Base-by-base conservation (phyloP, 2,797 vertebrate species). In the Trichosurus vulpecula region DNA sequence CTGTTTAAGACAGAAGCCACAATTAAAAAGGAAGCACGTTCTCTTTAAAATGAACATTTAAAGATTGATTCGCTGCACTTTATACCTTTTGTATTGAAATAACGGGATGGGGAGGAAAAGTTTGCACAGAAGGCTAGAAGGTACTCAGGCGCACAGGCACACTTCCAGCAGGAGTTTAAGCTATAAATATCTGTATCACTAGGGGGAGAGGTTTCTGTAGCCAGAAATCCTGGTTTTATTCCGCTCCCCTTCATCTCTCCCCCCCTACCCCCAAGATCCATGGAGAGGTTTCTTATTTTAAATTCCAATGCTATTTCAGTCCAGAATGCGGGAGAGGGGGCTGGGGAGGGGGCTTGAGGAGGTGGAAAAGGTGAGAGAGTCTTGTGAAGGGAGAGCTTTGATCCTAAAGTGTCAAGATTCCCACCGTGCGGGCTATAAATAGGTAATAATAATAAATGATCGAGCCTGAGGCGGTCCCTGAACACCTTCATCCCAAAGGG, bases 101-200 rank as follows among this genome's bases (percentile, higher is more conserved):
- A 55, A 54, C 94, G 31, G 74, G 93, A 93, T 92, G 92, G 74
- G 0, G 47, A 92, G 95, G 96, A 97, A 98, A 98, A 98, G 97
- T 98, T 98, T 98, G 94, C 95, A 35, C n/a, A 8, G 61, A 93
- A 8, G 57, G 54, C 54, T 95, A n/a, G 3, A 54, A 93, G 93
- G 41, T 81, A 81, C 74, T 95, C 54, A 3, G 2, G 92, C 81
- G 97, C 94, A 14, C 51, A 13, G 74, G 97, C 95, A 91, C 94
- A 30, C 92, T 95, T 58, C 10, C 0, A 52, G 96, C 96, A 10
- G 87, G 97, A 96, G 96, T 95, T 94, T 11, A 96, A 95, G 96
- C 98, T 97, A 96, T 97, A 97, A 98, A 97, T 95, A 97, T 96
- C 93, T 93, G 96, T 96, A 97, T 95, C 98, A 95, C 97, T 97